These are phyloP conservation scores for Pangasius djambal DNA, from an alignment of 2,797 vertebrate genomes.

Conservation along the genomic window DNA sequence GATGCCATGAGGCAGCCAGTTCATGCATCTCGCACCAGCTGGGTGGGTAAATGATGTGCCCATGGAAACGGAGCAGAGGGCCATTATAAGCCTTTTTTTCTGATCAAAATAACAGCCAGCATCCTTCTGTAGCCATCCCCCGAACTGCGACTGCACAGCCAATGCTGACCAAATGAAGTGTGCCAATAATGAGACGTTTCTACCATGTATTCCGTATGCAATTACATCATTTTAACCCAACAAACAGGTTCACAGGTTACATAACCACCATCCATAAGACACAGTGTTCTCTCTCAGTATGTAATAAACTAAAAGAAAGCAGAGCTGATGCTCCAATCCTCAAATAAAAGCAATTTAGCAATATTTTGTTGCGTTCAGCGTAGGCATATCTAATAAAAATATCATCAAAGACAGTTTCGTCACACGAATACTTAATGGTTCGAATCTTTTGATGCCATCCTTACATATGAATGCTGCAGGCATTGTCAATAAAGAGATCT, in stretches of 20 bases:
- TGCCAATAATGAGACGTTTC: background rate
- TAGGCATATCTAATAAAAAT: background rate
- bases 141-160: conserved; percentile 9
- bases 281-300: conserved; percentile 4
- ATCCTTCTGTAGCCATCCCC: conserved; percentile 29
- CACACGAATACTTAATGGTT: conserved; percentile 4
- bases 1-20: conserved; percentile 56
- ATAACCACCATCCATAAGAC: background rate
- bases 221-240: background rate
- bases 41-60: conserved; percentile 76
- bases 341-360: background rate
- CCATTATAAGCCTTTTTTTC: conserved; percentile 63
- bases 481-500: conserved; percentile 17
- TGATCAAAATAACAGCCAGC: conserved; percentile 57
- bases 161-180: conserved; percentile 16
- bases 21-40: conserved; percentile 66
- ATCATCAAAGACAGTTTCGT: conserved; percentile 9
- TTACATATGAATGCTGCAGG: conserved; percentile 22
- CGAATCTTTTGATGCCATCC: conserved; percentile 7
- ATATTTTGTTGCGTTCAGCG: background rate
- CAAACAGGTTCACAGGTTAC: background rate
- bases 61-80: conserved; percentile 75
- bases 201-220: background rate
- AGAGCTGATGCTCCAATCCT: background rate
- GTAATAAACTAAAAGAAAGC: conserved; percentile 16